These are phyloP conservation scores for Bubalus kerabau DNA, from an alignment of 2,113 vertebrate species.

Conservation along the genomic window DNA sequence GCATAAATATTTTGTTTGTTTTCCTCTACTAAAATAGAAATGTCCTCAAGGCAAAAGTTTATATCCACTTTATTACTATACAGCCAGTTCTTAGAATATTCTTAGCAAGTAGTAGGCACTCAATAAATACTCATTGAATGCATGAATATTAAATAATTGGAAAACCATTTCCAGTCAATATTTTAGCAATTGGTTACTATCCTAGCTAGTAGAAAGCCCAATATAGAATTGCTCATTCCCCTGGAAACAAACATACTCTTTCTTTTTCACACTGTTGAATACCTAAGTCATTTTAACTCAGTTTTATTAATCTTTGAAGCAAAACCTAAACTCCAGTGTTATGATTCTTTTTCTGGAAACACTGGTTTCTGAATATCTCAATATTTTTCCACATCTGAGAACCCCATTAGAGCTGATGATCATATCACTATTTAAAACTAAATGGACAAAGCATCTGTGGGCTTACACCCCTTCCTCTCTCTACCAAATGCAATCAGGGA, in stretches of 20 bases:
- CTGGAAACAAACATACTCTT: neutral
- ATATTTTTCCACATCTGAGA: neutral
- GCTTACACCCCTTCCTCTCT: neutral
- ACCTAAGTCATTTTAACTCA: neutral
- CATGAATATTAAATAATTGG: neutral
- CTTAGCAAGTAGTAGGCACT: neutral
- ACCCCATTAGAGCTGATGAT: neutral
- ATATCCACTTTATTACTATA: neutral
- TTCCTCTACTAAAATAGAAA: neutral
- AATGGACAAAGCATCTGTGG: neutral
- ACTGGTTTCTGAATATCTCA: neutral
- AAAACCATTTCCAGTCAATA: neutral
- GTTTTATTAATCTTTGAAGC: neutral
- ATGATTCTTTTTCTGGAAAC: neutral
- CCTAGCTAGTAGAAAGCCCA: neutral
- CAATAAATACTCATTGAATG: neutral
- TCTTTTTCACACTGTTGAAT: neutral
- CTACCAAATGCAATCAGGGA: neutral
- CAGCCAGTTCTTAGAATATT: neutral
- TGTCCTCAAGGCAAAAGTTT: neutral
- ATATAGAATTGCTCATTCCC: neutral
- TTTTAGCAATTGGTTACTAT: neutral
- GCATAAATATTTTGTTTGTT: neutral
- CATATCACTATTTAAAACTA: neutral
- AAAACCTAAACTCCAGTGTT: neutral